Conservation (phyloP, 2,113 vertebrate species). For the Gracilinanus agilis region DNA sequence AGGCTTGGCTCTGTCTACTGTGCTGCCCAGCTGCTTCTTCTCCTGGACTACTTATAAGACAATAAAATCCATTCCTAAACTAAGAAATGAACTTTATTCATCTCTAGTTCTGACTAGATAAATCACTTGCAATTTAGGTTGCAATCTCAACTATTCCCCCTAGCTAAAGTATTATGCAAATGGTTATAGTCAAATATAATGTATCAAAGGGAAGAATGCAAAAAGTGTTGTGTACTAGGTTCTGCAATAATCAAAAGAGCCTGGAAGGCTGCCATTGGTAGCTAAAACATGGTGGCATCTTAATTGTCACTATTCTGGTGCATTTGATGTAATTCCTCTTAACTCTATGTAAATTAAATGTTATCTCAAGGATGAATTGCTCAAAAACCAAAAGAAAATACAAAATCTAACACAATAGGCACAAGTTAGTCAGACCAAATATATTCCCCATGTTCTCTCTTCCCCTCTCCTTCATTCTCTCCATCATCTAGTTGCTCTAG, state of each 20-base stretch:
- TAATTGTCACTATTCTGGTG: neutral
- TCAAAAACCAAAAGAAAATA: neutral
- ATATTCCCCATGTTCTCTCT: neutral
- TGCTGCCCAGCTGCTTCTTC: neutral
- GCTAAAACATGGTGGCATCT: neutral
- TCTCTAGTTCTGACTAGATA: constrained; percentile 61
- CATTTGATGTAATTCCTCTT: neutral
- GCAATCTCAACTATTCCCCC: constrained; percentile 70
- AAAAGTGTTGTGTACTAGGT: constrained; percentile 45
- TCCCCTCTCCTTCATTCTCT: neutral
- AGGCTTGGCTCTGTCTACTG: too few relatives aligned
- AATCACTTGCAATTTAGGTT: constrained; percentile 48
- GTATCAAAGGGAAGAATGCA: constrained; percentile 67
- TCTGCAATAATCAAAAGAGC: constrained; percentile 51
- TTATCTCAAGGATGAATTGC: neutral
- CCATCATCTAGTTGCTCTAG: neutral
- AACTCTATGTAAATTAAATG: neutral
- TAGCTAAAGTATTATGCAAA: constrained; percentile 61
- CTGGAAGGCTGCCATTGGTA: neutral
- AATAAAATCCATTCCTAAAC: constrained; percentile 59
- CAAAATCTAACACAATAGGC: neutral
- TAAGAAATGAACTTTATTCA: constrained; percentile 61
- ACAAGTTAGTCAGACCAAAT: neutral
- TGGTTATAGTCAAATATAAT: constrained; percentile 50
- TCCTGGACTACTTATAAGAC: constrained; percentile 48